Conservation (phyloP, 35 echinoderm and acorn worm species). For the Hemicentrotus pulcherrimus region DNA sequence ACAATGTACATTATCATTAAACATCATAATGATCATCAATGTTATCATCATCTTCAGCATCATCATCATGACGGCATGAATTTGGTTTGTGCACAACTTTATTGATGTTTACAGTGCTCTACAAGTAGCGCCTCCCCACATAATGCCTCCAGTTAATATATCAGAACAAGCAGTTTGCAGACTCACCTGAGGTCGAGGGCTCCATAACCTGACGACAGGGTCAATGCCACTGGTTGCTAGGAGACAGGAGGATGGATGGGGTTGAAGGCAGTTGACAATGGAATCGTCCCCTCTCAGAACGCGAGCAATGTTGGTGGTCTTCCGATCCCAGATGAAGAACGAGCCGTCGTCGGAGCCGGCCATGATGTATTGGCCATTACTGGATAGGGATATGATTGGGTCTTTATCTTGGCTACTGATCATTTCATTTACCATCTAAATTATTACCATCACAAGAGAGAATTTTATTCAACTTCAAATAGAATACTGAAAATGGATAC, state of each 20-base stretch:
- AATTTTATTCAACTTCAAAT: too few species aligned
- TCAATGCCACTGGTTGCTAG: slow-evolving; percentile 99
- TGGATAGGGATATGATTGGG: neutral
- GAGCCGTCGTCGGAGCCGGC: slow-evolving; percentile 98
- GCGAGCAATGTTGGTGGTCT: slow-evolving; percentile 88
- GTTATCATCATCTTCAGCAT: too few species aligned
- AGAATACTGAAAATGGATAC: too few species aligned
- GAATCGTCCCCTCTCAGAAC: slow-evolving; percentile 95
- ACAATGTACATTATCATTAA: too few species aligned
- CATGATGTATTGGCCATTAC: slow-evolving; percentile 96
- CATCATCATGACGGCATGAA: too few species aligned
- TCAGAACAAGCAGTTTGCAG: neutral
- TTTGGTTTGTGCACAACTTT: too few species aligned
- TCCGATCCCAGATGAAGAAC: slow-evolving; percentile 96
- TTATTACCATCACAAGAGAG: too few species aligned
- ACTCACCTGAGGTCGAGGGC: slow-evolving; percentile 86
- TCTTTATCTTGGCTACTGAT: too few species aligned
- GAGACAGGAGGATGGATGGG: slow-evolving; percentile 85
- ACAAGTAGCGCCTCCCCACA: neutral
- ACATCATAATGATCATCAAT: too few species aligned
- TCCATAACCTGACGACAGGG: slow-evolving; percentile 95
- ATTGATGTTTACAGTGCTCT: too few species aligned
- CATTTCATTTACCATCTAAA: too few species aligned
- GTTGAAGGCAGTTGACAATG: slow-evolving; percentile 98
- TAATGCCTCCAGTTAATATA: neutral